Conservation (phyloP, 2,113 vertebrate genomes). For the Albula goreensis region DNA sequence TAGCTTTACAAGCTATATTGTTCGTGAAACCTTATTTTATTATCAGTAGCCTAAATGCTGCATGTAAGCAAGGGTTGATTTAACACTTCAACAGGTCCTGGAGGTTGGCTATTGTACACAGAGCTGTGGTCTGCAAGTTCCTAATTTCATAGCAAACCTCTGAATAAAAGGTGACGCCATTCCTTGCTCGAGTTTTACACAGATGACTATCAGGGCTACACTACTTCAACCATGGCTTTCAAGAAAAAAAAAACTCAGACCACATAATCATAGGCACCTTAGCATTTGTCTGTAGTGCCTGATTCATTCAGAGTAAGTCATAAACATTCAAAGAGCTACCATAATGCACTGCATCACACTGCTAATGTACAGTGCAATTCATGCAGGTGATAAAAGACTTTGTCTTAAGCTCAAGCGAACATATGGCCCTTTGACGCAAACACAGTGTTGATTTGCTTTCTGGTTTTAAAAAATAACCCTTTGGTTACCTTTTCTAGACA, state of each 20-base stretch:
- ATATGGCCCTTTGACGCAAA: neutral
- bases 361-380: neutral
- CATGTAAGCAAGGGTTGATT: neutral
- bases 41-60: no score
- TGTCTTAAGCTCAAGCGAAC: neutral
- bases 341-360: neutral
- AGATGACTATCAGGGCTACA: neutral
- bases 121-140: neutral
- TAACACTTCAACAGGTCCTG: neutral
- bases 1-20: no score
- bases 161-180: neutral
- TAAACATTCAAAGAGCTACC: neutral
- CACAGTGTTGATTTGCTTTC: neutral
- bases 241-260: no score
- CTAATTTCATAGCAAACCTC: neutral
- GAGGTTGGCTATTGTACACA: neutral
- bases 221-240: neutral
- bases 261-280: neutral
- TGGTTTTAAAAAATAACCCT: neutral
- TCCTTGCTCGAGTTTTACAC: neutral
- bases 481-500: no score
- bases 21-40: no score
- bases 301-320: neutral
- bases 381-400: neutral
- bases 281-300: neutral